Evolutionary conservation across 1,140 invertebrate genomes (phyloP), one percentile per base, ranked within the genome.

Genomic region (Anoplolepis gracilipes): DNA sequence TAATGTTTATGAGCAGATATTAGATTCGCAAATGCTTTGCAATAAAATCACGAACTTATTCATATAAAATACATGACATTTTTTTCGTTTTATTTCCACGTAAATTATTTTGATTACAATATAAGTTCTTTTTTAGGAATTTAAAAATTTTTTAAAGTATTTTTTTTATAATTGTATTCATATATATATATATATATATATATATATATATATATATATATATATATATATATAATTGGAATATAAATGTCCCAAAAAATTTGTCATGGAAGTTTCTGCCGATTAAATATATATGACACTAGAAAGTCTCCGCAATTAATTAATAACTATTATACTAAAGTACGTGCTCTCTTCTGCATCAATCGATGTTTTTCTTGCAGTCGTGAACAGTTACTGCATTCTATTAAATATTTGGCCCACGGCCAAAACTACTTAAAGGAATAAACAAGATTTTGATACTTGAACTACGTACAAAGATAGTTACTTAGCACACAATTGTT

Each of bases 361-460:
- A 22, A 57, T n/a, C 39, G 13, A 33, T 82, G 67, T 73, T 82
- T 70, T 82, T 59, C 67, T 61, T 46, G n/a, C 61, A 53, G n/a
- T 36, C n/a, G 30, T 42, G 33, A 57, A 42, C 67, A 25, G 36
- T 19, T 72, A 82, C 57, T 53, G n/a, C 22, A 55, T 79, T 73
- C 78, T 73, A 61, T 73, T 72, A 28, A n/a, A 59, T 82, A 73
- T 73, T 19, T 82, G 55, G 78, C 67, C n/a, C 11, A 13, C 55
- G 53, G 67, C 78, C 78, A 82, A 42, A 72, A 30, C 28, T 73
- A 36, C 76, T 82, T 46, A 73, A 82, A 28, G 78, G 67, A 82
- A 69, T 73, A 82, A 73, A 72, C 78, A 73, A 25, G 16, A 82
- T 82, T 82, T 73, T 42, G 36, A 73, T 82, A 61, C 67, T 72